phyloP scores from a whole-genome alignment of 2,797 vertebrate species.

The Ispidina lecontei region DNA sequence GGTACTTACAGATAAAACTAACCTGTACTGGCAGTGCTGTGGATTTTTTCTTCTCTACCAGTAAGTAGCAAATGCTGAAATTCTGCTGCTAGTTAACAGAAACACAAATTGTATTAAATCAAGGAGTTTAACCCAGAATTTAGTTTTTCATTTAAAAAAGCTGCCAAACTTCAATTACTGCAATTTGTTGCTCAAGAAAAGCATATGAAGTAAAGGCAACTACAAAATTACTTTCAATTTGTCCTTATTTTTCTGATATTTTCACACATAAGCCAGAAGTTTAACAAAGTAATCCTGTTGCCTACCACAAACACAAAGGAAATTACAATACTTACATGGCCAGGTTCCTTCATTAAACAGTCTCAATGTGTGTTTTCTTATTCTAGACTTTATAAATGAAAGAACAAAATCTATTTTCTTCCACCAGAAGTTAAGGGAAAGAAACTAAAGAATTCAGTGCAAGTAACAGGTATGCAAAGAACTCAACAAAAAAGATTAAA shows the following conservation, averaged over 20 bases:
- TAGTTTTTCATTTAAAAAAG: conserved; percentile 56
- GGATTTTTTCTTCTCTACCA: conserved; percentile 90
- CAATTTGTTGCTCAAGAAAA: conserved; percentile 26
- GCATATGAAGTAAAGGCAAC: conserved; percentile 51
- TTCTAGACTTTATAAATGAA: conserved; percentile 30
- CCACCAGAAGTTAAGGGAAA: neutral
- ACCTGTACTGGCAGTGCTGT: conserved; percentile 95
- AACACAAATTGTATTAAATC: conserved; percentile 91
- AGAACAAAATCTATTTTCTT: conserved; percentile 11
- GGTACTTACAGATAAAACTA: conserved; percentile 98
- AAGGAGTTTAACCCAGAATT: conserved; percentile 76
- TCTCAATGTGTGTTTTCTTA: conserved; percentile 12
- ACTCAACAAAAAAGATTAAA: neutral
- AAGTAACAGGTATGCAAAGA: neutral
- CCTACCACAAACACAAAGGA: conserved; percentile 22
- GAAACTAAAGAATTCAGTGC: conserved; percentile 12
- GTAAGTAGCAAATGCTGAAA: conserved; percentile 90
- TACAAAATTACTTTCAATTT: neutral
- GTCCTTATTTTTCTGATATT: neutral
- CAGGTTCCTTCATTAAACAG: conserved; percentile 29
- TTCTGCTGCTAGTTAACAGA: conserved; percentile 94
- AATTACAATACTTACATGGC: conserved; percentile 46
- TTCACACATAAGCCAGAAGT: neutral
- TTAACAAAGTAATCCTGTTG: conserved; percentile 3
- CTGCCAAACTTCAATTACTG: conserved; percentile 57